A percentile compares a stretch with the other conserved stretches of the same genome.
Conservation (phyloP, 2,797 vertebrate species). For the Liasis olivaceus region DNA sequence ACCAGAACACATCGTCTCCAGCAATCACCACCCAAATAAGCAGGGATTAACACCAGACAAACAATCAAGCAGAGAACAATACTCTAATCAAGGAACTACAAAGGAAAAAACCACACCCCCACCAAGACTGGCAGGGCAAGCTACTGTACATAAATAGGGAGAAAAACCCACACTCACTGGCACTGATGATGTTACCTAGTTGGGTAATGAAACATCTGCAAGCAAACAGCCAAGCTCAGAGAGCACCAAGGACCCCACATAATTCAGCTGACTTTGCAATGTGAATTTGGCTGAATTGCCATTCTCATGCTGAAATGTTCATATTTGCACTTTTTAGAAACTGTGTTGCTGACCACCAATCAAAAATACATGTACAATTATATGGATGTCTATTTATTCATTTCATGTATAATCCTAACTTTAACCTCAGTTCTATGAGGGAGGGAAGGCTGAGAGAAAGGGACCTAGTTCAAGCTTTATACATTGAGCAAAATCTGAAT, state of each 20-base stretch:
- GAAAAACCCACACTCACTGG: not conserved
- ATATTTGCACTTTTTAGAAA: not conserved
- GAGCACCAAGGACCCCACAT: not conserved
- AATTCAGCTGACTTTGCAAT: not conserved
- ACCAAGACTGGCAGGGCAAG: not conserved
- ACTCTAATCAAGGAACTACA: not conserved
- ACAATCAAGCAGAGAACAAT: not conserved
- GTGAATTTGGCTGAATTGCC: not conserved
- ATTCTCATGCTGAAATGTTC: not conserved
- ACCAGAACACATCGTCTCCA: too few relatives aligned
- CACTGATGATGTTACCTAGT: not conserved
- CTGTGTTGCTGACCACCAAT: not conserved
- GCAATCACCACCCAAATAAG: too few relatives aligned
- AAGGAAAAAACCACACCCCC: not conserved
- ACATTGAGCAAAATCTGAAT: not conserved
- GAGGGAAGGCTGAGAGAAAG: not conserved
- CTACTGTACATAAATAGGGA: not conserved
- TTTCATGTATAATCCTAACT: not conserved
- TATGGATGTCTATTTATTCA: not conserved
- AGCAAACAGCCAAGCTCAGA: not conserved
- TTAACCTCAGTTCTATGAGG: not conserved
- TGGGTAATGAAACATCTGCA: not conserved
- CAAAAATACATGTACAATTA: not conserved
- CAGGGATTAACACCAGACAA: not conserved
- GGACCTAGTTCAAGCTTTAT: not conserved